Evolutionary conservation across 2,113 vertebrate genomes (phyloP).

Genomic region (Acanthisitta chloris): DNA sequence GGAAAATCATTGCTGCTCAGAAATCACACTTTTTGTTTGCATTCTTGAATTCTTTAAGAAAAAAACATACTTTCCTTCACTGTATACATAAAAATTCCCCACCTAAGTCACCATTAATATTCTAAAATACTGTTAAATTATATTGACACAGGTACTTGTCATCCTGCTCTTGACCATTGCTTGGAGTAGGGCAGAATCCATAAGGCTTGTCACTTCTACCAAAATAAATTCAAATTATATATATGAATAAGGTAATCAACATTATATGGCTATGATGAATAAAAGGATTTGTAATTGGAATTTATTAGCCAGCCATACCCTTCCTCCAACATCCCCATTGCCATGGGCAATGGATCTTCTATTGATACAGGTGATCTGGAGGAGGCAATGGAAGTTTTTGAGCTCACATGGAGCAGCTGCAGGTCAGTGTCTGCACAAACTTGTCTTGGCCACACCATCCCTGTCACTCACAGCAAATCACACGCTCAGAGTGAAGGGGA

Average conservation of each 20-base stretch:
- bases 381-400: neutral
- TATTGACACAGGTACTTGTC: neutral
- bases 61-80: neutral
- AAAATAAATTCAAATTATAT: neutral
- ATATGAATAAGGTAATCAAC: neutral
- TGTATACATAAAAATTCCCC: accelerated
- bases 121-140: neutral
- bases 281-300: neutral
- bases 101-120: neutral
- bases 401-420: neutral
- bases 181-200: neutral
- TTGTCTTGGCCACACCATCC: neutral
- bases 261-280: neutral
- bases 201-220: neutral
- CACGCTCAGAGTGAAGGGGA: accelerated
- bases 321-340: neutral
- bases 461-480: neutral
- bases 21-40: neutral
- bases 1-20: neutral
- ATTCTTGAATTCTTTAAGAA: neutral
- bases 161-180: neutral
- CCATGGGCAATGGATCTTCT: neutral
- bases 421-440: neutral
- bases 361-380: neutral
- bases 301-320: neutral